Evolutionary conservation across 2,797 vertebrate species (phyloP).

Genomic region (Parambassis ranga): DNA sequence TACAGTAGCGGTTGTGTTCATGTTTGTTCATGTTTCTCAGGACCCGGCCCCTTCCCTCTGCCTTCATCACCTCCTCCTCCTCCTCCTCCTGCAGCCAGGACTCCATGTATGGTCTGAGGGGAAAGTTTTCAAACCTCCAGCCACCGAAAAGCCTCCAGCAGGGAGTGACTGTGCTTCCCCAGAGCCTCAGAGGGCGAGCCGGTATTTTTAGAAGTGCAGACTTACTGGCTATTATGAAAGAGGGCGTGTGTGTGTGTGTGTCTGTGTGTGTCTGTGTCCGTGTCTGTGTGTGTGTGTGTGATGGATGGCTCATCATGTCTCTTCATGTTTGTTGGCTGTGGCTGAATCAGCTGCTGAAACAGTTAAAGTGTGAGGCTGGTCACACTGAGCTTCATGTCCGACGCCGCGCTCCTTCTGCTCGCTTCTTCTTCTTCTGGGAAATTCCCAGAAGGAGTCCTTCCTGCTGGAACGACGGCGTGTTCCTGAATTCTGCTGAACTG

Average conservation of each 20-base stretch:
- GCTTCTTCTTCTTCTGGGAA: too few relatives aligned
- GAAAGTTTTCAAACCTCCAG: conserved; percentile 53
- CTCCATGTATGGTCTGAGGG: conserved; percentile 59
- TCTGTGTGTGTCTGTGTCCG: conserved; percentile 5
- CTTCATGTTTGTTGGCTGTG: conserved; percentile 24
- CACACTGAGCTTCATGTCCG: neutral
- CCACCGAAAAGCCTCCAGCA: conserved; percentile 34
- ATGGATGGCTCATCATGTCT: conserved; percentile 48
- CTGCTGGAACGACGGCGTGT: too few relatives aligned
- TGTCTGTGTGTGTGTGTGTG: conserved; percentile 10
- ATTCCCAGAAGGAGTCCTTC: too few relatives aligned
- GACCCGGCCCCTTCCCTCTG: neutral
- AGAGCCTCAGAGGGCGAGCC: conserved; percentile 34
- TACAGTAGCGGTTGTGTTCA: neutral
- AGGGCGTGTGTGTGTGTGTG: conserved; percentile 20
- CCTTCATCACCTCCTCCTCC: conserved; percentile 34
- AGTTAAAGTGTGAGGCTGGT: neutral
- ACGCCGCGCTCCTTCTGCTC: too few relatives aligned
- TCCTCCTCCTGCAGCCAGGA: conserved; percentile 26
- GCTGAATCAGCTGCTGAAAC: conserved; percentile 21
- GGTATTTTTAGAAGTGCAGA: conserved; percentile 59
- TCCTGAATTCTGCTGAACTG: too few relatives aligned
- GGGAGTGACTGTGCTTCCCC: conserved; percentile 51
- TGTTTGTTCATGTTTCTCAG: conserved; percentile 37
- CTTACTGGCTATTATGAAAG: conserved; percentile 37